Evolutionary conservation across 2,797 vertebrate genomes (phyloP).

Genomic region (Pelochelys cantorii): DNA sequence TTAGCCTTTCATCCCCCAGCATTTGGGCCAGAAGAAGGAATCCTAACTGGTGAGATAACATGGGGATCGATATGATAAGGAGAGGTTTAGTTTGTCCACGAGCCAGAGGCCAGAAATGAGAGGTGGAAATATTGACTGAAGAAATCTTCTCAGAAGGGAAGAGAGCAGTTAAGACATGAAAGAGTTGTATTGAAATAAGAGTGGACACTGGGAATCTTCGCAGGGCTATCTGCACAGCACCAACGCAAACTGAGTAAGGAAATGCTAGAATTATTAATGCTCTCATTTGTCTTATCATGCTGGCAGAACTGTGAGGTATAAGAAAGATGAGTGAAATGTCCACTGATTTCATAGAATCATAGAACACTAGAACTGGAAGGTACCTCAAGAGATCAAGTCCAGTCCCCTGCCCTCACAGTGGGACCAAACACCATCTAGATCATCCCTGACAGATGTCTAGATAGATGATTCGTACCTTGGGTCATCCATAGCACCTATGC

Average conservation of each 20-base stretch:
- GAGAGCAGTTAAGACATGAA: not conserved
- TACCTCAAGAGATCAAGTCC: too few species aligned
- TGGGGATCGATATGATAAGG: accelerated
- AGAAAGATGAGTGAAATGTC: not conserved
- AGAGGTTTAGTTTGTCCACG: not conserved
- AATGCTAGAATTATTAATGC: not conserved
- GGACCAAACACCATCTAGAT: too few species aligned
- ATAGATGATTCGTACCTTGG: not conserved
- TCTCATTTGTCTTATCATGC: not conserved
- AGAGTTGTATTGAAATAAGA: not conserved
- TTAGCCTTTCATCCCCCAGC: accelerated
- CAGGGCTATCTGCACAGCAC: not conserved
- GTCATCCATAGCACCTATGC: not conserved
- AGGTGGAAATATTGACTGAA: not conserved
- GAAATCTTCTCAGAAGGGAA: not conserved
- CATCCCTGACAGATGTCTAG: too few species aligned
- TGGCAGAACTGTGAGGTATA: not conserved
- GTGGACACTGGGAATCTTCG: not conserved
- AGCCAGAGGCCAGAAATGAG: not conserved
- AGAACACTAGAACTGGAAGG: too few species aligned
- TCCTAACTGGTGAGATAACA: not conserved
- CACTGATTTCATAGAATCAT: too few species aligned
- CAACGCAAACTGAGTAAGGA: not conserved
- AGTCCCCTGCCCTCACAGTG: too few species aligned
- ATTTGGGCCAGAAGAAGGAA: accelerated